A percentile compares a stretch with the other conserved stretches of the same genome.
phyloP scores from a whole-genome alignment of 2,113 vertebrate species.

The Triplophysa tibetana region DNA sequence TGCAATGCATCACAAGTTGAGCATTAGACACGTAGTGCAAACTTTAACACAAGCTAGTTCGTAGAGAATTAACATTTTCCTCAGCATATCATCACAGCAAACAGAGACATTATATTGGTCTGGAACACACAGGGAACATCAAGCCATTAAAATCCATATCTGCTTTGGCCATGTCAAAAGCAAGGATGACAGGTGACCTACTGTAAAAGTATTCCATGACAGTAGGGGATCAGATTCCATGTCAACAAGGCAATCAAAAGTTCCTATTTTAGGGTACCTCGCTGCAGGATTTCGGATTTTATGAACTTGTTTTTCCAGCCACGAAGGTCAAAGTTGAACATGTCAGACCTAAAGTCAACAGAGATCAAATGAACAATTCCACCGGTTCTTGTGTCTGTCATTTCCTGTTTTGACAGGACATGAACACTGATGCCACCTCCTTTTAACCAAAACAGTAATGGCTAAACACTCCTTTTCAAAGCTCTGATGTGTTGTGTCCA shows the following conservation, averaged over 20 bases:
- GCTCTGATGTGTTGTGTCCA: not conserved
- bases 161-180: not conserved
- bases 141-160: slow-evolving; percentile 15
- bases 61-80: slow-evolving; percentile 13
- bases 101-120: not conserved
- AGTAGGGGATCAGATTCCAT: slow-evolving; percentile 31
- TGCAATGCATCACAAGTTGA: too few relatives aligned
- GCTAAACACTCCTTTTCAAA: not conserved
- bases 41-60: not conserved
- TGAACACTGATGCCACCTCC: slow-evolving; percentile 28
- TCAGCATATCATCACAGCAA: not conserved
- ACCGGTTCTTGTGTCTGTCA: slow-evolving; percentile 41
- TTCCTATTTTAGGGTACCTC: slow-evolving; percentile 42
- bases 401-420: slow-evolving; percentile 58
- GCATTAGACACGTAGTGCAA: not conserved
- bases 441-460: slow-evolving; percentile 39
- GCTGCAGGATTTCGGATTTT: slow-evolving; percentile 22
- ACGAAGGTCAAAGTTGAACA: slow-evolving; percentile 49
- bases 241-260: slow-evolving; percentile 45
- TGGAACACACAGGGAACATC: not conserved
- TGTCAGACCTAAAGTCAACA: slow-evolving; percentile 29
- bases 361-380: slow-evolving; percentile 46
- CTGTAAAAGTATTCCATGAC: not conserved
- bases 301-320: slow-evolving; percentile 46
- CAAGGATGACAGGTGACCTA: not conserved